Evolutionary conservation across 2,797 vertebrate genomes (phyloP), one percentile per base, ranked within the genome.

Genomic region (Scleropages formosus): DNA sequence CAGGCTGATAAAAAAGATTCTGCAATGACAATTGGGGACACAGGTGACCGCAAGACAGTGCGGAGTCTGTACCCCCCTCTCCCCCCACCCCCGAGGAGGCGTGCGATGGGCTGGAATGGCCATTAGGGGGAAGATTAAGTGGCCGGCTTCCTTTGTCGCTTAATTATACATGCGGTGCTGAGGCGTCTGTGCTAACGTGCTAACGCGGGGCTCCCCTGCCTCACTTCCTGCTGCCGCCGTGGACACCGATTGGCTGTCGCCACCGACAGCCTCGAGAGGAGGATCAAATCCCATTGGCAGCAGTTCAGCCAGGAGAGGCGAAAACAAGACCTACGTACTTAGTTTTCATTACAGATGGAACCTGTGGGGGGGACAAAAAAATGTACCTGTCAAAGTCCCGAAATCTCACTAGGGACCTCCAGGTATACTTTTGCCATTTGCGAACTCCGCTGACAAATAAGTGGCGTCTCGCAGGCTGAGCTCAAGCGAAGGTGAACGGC

Each of bases 401-500:
- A 89, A 92, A 92, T 96, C 94, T 97, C 93, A 83, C 93, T 94
- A 93, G 95, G 93, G 94, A 93, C 88, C 85, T n/a, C 88, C 83
- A 93, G 92, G 91, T 91, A 92, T 90, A 88, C 90, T 87, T 89
- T 93, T 94, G 94, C 93, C 94, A 95, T 95, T 94, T 96, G 85
- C 93, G 94, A 96, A 94, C 92, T 92, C 93, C 91, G 89, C 94
- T 97, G 95, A 97, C 95, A 97, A 97, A 98, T 96, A 95, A 93
- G 93, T 90, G 73, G 91, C 90, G 80, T 84, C 82, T 86, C 84
- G 22, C 11, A 9, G 74, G 86, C 87, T 89, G 86, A 85, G 88
- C 86, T 90, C 90, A 91, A 91, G 92, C 91, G 86, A 93, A 92
- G 91, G 92, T 91, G 92, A 51, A 90, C 85, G 75, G 83, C 86